Base-by-base conservation (phyloP, 2,797 vertebrate genomes). In the Forpus xanthops region DNA sequence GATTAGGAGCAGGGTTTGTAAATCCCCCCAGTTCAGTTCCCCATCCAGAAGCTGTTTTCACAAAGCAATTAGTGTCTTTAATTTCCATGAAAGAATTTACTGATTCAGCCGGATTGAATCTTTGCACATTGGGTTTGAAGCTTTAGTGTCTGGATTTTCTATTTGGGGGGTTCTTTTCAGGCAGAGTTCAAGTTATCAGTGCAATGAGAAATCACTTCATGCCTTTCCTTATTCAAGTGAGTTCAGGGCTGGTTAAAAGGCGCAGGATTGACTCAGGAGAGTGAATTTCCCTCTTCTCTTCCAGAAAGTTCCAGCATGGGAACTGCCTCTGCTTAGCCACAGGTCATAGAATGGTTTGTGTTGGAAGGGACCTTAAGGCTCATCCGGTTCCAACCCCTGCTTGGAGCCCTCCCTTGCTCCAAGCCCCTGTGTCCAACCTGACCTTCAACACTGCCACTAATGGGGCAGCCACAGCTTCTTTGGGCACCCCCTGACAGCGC, bases 11-110 rank as follows among this genome's bases (percentile, higher is more conserved):
- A 56, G 19, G 55, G 44, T 50, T 92, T 60, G 47, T 66, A 96
- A 94, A 94, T 96, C 95, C 55, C 41, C 55, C 75, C 21, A 52
- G 44, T 87, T 90, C 82, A 91, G 61, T 76, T 90, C 62, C 66
- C 81, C 56, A 52, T 87, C 85, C 88, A 49, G 61, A 92, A 85
- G 75, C 89, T 83, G 55, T 72, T 90, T 93, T 79, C 91, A 86
- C 87, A 94, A 96, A 95, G 95, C 95, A 97, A 96, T 97, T 97
- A 96, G 83, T 77, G 62, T 50, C 65, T 94, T 95, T 95, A 96
- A 96, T 96, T 93, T 95, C 91, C 12, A 0, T 30, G 55, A 82
- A 76, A 86, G 91, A 90, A 91, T 95, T 90, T 76, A 62, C 91
- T 3, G 37, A 73, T 97, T 96, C 75, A 91, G 71, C 83, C 0